Percentiles rank a stretch among this genome's conserved stretches.
phyloP scores from a whole-genome alignment of 2,888 invertebrate species.

The Petrophora chlorosata region DNA sequence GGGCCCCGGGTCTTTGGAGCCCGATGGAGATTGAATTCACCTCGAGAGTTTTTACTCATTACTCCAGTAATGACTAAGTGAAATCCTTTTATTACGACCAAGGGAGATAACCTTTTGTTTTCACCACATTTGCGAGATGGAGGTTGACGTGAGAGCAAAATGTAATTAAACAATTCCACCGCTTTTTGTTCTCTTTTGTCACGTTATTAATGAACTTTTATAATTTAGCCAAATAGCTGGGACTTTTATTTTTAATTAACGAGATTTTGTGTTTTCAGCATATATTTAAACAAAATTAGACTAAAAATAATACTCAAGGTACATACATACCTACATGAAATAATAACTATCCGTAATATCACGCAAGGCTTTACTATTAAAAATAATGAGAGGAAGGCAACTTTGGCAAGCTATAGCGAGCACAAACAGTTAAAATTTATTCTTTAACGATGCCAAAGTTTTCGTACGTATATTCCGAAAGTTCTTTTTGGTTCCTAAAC shows the following conservation, averaged over 20 bases:
- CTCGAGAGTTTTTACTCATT: constrained; percentile 60
- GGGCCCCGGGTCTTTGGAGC: constrained; percentile 1
- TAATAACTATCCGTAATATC: constrained; percentile 8
- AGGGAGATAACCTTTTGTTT: constrained; percentile 62
- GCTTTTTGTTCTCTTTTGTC: constrained; percentile 44
- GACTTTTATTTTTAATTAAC: constrained; percentile 36
- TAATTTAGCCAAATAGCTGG: constrained; percentile 33
- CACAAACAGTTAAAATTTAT: constrained; percentile 24
- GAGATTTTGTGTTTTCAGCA: constrained; percentile 2
- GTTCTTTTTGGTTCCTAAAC: constrained; percentile 86
- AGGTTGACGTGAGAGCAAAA: constrained; percentile 51
- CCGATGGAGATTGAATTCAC: constrained; percentile 38
- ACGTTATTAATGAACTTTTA: constrained; percentile 46
- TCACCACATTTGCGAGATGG: constrained; percentile 54
- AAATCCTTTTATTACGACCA: constrained; percentile 56
- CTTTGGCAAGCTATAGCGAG: not conserved
- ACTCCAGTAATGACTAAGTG: constrained; percentile 52
- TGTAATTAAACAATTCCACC: constrained; percentile 57
- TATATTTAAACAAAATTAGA: constrained; percentile 13
- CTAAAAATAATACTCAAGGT: constrained; percentile 9
- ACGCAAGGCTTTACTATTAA: constrained; percentile 2
- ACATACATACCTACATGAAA: not conserved
- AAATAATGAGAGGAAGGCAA: not conserved
- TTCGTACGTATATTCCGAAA: constrained; percentile 75
- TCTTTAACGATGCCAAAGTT: constrained; percentile 77